Conservation (phyloP, 1,140 invertebrate species). For the Drosophila tani region DNA sequence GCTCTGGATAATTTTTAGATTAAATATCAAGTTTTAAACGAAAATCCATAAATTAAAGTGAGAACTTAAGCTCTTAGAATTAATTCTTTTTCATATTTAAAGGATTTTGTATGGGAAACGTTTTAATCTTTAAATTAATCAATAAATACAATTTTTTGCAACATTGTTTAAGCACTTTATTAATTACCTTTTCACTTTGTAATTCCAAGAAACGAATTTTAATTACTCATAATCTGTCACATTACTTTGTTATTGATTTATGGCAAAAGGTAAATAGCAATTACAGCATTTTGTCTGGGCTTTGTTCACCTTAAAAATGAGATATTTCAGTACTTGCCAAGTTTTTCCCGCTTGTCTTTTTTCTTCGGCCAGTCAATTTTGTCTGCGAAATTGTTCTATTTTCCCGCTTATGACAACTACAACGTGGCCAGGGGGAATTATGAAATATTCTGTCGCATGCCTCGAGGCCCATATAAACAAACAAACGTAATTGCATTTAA, state of each 20-base stretch:
- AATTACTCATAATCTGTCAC: background rate
- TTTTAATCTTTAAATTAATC: too few relatives aligned
- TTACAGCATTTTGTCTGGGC: background rate
- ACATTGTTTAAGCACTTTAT: fast-evolving
- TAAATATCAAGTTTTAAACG: background rate
- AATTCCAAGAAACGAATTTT: background rate
- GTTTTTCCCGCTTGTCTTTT: constrained; percentile 14
- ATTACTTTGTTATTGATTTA: constrained; percentile 18
- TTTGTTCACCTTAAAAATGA: constrained; percentile 8
- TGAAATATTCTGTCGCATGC: constrained; percentile 47
- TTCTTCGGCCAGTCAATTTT: constrained; percentile 2
- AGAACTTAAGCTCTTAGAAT: background rate
- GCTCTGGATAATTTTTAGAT: background rate
- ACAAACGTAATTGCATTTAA: constrained; percentile 59
- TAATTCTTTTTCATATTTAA: too few relatives aligned
- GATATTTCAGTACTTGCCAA: constrained; percentile 27
- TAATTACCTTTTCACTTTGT: too few relatives aligned
- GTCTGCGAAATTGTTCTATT: constrained; percentile 35
- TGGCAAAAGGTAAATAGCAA: constrained; percentile 42
- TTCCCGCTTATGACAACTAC: constrained; percentile 37
- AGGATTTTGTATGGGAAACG: too few relatives aligned
- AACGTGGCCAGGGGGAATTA: constrained; percentile 40
- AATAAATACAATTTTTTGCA: background rate
- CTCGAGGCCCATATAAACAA: constrained; percentile 22
- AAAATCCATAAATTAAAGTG: too few relatives aligned